Evolutionary conservation across 2,888 invertebrate genomes (phyloP), one percentile per base, ranked within the genome.

Genomic region (Acrobasis suavella): DNA sequence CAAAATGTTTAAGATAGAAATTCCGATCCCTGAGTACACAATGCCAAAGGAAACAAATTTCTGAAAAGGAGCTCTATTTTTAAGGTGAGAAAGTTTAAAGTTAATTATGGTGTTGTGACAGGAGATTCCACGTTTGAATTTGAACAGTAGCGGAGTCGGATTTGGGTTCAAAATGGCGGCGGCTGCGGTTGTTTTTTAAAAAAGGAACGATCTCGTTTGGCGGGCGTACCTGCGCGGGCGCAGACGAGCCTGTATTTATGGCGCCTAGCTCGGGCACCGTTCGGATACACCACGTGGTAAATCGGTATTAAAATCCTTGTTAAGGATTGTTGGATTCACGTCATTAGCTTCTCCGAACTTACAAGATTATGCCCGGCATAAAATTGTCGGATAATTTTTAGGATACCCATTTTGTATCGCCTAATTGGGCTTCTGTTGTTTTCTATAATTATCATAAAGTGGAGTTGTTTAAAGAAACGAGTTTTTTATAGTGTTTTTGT

Each of bases 231-330:
- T 91, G 91, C 88, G 90, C 86, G 73, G 75, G 86, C 87, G 89
- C 90, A 84, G 89, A 89, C 86, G 86, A 86, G 86, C 80, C 87
- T 87, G 90, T 92, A 91, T 91, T 92, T 92, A 92, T 90, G 91
- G 91, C 91, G 91, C 91, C 91, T 81, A 81, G 76, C 77, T 80
- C 80, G 81, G 79, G 78, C 81, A 81, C 80, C 77, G 80, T 77
- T 77, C 76, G 76, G 80, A 76, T 79, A 77, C 76, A 83, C 83
- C 88, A 89, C 89, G 89, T 88, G 89, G 85, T 82, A 80, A 78
- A 80, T 83, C 68, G 77, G 77, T 77, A 78, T 79, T 82, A 83
- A 89, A 87, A 88, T 85, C 79, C 91, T 91, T 86, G 91, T 91
- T 91, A 89, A 85, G 85, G 88, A 87, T 87, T 82, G 85, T 86